Percentiles rank a stretch among this genome's conserved stretches.
phyloP scores from a whole-genome alignment of 1,140 invertebrate genomes.

The Marisa cornuarietis region DNA sequence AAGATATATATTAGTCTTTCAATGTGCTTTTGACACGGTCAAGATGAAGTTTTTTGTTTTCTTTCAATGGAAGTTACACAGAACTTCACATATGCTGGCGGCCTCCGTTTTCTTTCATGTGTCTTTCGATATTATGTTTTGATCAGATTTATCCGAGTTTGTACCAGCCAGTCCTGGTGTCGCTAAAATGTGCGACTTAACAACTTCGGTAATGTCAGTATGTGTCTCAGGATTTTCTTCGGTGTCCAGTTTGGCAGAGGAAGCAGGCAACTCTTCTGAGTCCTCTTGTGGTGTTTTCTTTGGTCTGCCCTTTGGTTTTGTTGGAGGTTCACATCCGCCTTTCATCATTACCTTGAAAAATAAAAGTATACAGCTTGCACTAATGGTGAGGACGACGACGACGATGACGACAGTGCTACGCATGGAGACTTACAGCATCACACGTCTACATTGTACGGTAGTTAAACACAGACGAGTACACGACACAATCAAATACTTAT shows the following conservation, averaged over 20 bases:
- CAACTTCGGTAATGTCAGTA: too few relatives aligned
- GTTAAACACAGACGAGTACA: too few relatives aligned
- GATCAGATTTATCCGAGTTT: not conserved
- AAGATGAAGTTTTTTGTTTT: too few relatives aligned
- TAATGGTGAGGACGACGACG: constrained; percentile 25
- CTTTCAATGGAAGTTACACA: too few relatives aligned
- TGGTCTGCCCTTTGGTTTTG: constrained; percentile 67
- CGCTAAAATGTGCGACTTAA: not conserved
- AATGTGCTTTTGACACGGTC: too few relatives aligned
- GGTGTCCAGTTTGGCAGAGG: not conserved
- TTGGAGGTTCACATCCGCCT: constrained; percentile 65
- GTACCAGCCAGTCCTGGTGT: too few relatives aligned
- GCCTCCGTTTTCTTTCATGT: not conserved
- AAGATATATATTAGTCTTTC: too few relatives aligned
- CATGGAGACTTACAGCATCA: too few relatives aligned
- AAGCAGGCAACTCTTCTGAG: constrained; percentile 8
- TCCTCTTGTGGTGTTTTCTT: constrained; percentile 53
- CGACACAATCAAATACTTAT: too few relatives aligned
- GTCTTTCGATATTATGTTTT: not conserved
- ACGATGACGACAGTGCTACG: not conserved
- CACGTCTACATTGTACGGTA: too few relatives aligned
- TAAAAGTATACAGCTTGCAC: not conserved
- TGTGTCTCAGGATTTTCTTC: not conserved
- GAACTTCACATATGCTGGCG: not conserved
- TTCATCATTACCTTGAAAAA: constrained; percentile 62